Evolutionary conservation across 2,888 invertebrate species (phyloP).

Genomic region (Diabrotica balteata): DNA sequence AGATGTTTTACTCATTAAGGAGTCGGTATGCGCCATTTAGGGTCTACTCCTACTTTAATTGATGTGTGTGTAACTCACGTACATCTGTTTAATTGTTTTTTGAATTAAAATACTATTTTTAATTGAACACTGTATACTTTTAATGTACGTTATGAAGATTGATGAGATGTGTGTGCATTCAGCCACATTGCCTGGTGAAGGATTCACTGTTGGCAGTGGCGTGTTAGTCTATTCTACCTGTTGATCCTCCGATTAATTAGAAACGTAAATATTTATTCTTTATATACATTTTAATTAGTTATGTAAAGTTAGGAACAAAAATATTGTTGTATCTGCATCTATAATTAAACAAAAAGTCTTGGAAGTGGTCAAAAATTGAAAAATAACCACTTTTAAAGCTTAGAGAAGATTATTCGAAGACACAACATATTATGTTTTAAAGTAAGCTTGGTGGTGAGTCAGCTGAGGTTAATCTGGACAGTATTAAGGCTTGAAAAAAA

Average conservation of each 20-base stretch:
- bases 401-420: no score
- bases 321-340: no score
- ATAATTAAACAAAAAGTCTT: no score
- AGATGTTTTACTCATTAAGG: conserved; percentile 46
- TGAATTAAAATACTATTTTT: conserved; percentile 46
- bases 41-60: conserved; percentile 45
- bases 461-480: no score
- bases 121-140: conserved; percentile 41
- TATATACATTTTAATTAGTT: background rate
- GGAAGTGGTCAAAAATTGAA: no score
- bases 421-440: no score
- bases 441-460: no score
- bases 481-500: no score
- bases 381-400: no score
- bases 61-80: conserved; percentile 46
- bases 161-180: conserved; percentile 27
- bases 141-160: conserved; percentile 33
- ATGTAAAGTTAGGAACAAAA: no score
- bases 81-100: conserved; percentile 50
- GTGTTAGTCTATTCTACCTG: background rate
- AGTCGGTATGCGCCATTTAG: conserved; percentile 44
- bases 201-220: background rate
- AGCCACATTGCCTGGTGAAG: conserved; percentile 12
- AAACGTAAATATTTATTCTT: background rate
- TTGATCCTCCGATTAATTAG: background rate